These are phyloP conservation scores for Megaceryle maxima DNA, from an alignment of 2,113 vertebrate species.

Conservation along the genomic window DNA sequence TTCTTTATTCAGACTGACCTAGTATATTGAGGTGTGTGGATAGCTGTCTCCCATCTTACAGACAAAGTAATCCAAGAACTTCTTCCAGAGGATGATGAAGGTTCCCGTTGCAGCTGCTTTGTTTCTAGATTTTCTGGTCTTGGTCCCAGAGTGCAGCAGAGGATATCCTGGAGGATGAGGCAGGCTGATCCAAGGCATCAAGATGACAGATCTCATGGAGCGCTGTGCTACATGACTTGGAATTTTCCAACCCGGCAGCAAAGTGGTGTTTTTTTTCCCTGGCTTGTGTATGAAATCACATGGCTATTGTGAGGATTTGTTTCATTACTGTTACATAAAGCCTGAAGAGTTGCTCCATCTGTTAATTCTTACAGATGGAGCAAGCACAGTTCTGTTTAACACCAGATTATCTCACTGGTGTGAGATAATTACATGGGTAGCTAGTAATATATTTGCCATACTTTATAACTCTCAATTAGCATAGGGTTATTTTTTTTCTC, in stretches of 20 bases:
- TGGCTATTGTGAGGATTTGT: slow-evolving; percentile 43
- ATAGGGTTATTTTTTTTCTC: neutral
- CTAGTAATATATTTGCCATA: neutral
- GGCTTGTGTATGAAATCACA: slow-evolving; percentile 24
- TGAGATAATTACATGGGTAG: neutral
- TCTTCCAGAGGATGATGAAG: neutral
- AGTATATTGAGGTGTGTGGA: neutral
- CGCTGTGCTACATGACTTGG: fast-evolving
- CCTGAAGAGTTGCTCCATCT: slow-evolving; percentile 44
- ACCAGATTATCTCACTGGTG: neutral
- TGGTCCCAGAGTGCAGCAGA: neutral
- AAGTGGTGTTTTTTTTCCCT: neutral
- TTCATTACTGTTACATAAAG: slow-evolving; percentile 64
- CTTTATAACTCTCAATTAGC: neutral
- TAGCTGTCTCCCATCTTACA: neutral
- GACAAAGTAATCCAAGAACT: neutral
- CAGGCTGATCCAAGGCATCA: neutral
- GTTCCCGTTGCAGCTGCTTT: neutral
- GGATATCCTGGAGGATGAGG: neutral
- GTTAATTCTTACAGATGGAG: slow-evolving; percentile 52
- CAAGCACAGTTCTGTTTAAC: neutral
- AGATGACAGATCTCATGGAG: fast-evolving
- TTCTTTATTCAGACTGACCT: neutral
- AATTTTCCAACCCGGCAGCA: slow-evolving; percentile 27
- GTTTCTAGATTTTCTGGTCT: neutral